These are phyloP conservation scores for Pteromalus puparum DNA, from an alignment of 1,140 invertebrate species.

Conservation along the genomic window DNA sequence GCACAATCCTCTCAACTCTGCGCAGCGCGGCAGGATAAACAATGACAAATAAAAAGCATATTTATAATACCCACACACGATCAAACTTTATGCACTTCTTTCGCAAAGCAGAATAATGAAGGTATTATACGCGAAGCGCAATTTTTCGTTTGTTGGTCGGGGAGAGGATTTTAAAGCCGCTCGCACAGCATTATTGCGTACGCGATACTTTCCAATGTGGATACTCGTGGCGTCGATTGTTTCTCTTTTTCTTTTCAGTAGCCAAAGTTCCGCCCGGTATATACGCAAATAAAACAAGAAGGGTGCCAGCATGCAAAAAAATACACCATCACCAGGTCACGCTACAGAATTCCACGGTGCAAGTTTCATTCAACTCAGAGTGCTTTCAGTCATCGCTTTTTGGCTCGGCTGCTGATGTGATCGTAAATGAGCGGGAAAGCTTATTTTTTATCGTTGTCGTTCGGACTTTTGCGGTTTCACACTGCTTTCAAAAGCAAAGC, in stretches of 20 bases:
- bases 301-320: conserved; percentile 40
- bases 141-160: not conserved
- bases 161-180: not conserved
- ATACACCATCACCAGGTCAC: conserved; percentile 18
- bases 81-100: conserved; percentile 34
- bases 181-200: not conserved
- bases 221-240: not conserved
- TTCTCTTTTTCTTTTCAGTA: not conserved
- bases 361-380: conserved; percentile 30
- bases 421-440: conserved; percentile 1
- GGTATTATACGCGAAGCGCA: not conserved
- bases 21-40: not conserved
- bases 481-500: not conserved
- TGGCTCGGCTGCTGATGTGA: conserved; percentile 11
- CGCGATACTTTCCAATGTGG: not conserved
- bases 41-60: not conserved
- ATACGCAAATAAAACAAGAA: conserved; percentile 3
- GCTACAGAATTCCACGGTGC: conserved; percentile 37
- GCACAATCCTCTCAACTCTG: not conserved
- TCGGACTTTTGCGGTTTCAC: not conserved
- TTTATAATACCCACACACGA: not conserved
- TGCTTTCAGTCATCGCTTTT: conserved; percentile 25
- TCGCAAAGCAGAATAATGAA: not conserved
- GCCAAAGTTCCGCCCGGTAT: not conserved
- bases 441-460: not conserved